Base-by-base conservation (phyloP, 2,113 vertebrate genomes). In the Rhegmatorhina hoffmannsi region DNA sequence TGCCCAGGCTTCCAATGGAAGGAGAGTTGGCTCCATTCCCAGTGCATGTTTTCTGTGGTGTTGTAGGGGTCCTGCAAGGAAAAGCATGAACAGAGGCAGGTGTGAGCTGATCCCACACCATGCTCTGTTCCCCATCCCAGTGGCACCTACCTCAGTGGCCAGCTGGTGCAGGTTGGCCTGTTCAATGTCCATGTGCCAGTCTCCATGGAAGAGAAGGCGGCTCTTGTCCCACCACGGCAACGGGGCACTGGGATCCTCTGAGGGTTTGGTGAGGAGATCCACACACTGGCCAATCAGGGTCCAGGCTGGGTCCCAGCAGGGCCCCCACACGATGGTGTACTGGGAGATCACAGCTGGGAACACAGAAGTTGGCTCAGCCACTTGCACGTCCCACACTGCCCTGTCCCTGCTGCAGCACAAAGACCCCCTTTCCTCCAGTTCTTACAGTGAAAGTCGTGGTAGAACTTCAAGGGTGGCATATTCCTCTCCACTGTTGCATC, bases 211-310 rank as follows among this genome's bases (percentile, higher is more conserved):
- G 8, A 99, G 98, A 67, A 99, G 98, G 47, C 99, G 98, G 95
- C 99, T 99, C 96, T 99, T 99, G 96, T 99, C 99, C 99, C 99
- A 99, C 99, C 99, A 99, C 55, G 99, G 98, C 95, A 99, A 95
- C 0, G 98, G 98, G 33, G 99, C 98, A 0, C 99, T 99, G 58
- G 99, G 99, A 90, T 99, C 99, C 34, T 98, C 98, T 12, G 99
- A 99, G 38, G 99, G 98, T 95, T 99, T 99, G 77, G 99, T 99
- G 91, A 99, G 98, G 84, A 99, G 98, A 97, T 99, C 99, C 53
- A 99, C 98, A 9, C 98, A 99, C 70, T 99, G 99, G 15, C 99
- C 99, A 7, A 99, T 99, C 86, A 99, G 93, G 62, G 99, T 99
- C 99, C 99, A 99, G 68, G 99, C 99, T 1, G 99, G 99, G 96